A percentile compares a stretch with the other conserved stretches of the same genome.
Conservation (phyloP, 2,113 vertebrate genomes). For the Uria aalge region DNA sequence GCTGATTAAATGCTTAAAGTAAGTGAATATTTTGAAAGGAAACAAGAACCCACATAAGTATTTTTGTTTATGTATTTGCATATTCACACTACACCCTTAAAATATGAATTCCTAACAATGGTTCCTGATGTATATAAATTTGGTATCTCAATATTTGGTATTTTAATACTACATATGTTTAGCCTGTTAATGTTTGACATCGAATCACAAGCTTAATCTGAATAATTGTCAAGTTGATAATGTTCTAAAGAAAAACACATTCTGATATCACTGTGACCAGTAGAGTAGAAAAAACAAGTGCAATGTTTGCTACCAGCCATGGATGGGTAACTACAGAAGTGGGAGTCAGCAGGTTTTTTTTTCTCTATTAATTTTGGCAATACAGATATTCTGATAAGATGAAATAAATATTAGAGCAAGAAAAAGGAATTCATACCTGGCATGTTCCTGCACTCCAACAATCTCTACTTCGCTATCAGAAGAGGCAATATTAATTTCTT, state of each 20-base stretch:
- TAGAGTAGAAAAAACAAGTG: neutral
- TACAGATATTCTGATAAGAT: neutral
- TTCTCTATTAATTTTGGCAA: neutral
- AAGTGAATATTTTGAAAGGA: neutral
- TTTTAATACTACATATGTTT: neutral
- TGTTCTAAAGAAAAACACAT: neutral
- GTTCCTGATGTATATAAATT: neutral
- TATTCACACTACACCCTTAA: neutral
- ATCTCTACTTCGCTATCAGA: constrained; percentile 98
- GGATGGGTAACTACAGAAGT: neutral
- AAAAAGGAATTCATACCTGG: constrained; percentile 77
- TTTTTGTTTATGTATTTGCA: neutral
- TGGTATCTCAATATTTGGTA: neutral
- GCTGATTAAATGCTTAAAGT: neutral
- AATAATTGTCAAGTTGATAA: neutral
- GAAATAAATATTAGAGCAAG: neutral
- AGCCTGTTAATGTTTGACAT: neutral
- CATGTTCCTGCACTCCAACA: constrained; percentile 92
- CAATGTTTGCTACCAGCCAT: neutral
- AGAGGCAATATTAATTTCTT: constrained; percentile 89
- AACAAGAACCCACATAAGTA: neutral
- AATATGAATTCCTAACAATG: neutral
- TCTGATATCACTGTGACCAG: neutral
- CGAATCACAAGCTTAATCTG: neutral
- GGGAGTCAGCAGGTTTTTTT: neutral